These are phyloP conservation scores for Varanus salvator DNA, from an alignment of 2,113 vertebrate genomes.

Conservation along the genomic window DNA sequence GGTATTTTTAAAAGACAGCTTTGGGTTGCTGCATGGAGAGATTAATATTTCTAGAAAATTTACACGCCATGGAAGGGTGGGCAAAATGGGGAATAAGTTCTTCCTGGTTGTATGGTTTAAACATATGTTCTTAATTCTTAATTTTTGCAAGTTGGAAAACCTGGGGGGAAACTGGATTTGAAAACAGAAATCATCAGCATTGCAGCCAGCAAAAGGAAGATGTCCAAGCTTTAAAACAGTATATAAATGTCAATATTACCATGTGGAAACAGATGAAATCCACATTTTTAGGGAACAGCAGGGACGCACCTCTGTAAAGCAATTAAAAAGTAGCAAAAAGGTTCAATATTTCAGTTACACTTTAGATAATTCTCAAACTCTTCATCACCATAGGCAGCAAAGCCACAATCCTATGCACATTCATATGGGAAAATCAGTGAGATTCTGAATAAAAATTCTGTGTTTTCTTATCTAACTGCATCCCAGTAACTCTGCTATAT, in stretches of 20 bases:
- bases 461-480: background rate
- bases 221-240: background rate
- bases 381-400: background rate
- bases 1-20: background rate
- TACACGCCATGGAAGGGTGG: background rate
- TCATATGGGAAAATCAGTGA: background rate
- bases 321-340: background rate
- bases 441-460: background rate
- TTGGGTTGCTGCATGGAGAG: background rate
- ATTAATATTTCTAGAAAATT: background rate
- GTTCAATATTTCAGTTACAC: background rate
- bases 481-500: background rate
- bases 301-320: background rate
- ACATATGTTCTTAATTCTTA: too few species aligned
- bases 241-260: background rate
- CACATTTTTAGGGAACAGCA: background rate
- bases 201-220: background rate
- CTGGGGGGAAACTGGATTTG: background rate
- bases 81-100: background rate
- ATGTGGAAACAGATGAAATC: background rate
- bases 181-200: background rate
- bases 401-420: background rate
- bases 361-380: background rate
- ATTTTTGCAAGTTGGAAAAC: background rate
- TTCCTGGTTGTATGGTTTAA: background rate